Evolutionary conservation across 2,888 invertebrate species (phyloP), one percentile per base, ranked within the genome.

Genomic region (Cyclophora punctaria): DNA sequence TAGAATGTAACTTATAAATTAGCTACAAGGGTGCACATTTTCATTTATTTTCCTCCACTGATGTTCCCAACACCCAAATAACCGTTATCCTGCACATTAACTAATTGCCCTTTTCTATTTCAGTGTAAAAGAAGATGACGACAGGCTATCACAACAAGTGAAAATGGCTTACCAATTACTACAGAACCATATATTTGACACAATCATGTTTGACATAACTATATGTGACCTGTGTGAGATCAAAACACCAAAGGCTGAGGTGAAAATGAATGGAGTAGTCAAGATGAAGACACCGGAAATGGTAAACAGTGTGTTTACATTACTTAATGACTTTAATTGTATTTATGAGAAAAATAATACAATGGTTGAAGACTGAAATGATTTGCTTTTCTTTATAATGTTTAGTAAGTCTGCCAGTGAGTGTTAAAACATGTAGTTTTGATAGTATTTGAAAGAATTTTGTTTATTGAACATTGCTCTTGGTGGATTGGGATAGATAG

Each of bases 271-370:
- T 52, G 88, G 89, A 4, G 58, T 66, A 34, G 70, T 89, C 0
- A 86, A 82, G 57, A 78, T 89, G 81, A 86, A 82, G 49, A 83
- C 82, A 2, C 78, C 83, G 1, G 84, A 86, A 62, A 64, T 76
- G 34, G 76, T 88, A 0, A 86, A 86, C 53, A 65, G 73, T 60
- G 72, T 84, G n/a, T 80, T 89, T 48, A 75, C 67, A 52, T 67
- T 82, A 7, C 65, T 88, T 33, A 87, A 87, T 71, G 37, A 37
- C 5, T 5, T 37, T 2, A 37, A 37, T 37, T 37, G 37, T 37
- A 37, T 37, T 37, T 37, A 37, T 5, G 37, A 37, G 5, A 37
- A 37, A 37, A 37, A 37, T 46, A 61, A 50, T 53, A 40, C 48
- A 43, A 34, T 41, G 44, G 48, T 51, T 35, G 35, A 47, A 5